Base-by-base conservation (phyloP, 1,140 invertebrate species). In the Dufourea novaeangliae region DNA sequence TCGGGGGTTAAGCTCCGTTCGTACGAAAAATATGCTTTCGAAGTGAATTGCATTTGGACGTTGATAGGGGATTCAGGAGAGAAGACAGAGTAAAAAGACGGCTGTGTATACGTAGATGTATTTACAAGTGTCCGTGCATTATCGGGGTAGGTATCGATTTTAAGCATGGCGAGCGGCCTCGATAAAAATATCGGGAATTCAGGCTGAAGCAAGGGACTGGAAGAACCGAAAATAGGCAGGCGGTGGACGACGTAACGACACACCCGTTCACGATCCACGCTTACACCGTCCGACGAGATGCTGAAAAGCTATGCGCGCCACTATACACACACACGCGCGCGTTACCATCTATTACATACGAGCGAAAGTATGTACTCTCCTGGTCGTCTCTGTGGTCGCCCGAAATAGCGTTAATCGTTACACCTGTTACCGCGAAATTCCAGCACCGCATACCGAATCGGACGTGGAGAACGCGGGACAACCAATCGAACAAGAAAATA, bases 81-180 rank as follows among this genome's bases (percentile, higher is more conserved):
- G 46, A 50, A 50, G 46, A n/a, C n/a, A 50, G 20, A 7, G 46
- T 50, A 17, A n/a, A 17, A n/a, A 50, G 32, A 52, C 8, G 25
- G 41, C 14, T n/a, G 25, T 41, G 64, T 57, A n/a, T 50, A 32
- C 54, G 64, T 68, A 57, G 54, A n/a, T 69, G 69, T 46, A 56
- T 76, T 76, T 50, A 22, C 73, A 27, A 69, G 64, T 69, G 64
- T 76, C 62, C 37, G 64, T 76, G 20, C 44, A 68, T 56, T 78
- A 78, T 83, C 73, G 67, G 74, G 27, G 56, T 83, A 83, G 27
- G 56, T 83, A 83, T 83, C 76, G 81, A 82, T 83, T 82, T 37
- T 32, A 54, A 66, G 56, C 62, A 78, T 63, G 72, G 39, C 73
- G 75, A 77, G 61, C 71, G 61, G 67, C 63, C 54, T 76, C 29